Evolutionary conservation across 2,113 vertebrate genomes (phyloP).

Genomic region (Melanerpes aurifrons): DNA sequence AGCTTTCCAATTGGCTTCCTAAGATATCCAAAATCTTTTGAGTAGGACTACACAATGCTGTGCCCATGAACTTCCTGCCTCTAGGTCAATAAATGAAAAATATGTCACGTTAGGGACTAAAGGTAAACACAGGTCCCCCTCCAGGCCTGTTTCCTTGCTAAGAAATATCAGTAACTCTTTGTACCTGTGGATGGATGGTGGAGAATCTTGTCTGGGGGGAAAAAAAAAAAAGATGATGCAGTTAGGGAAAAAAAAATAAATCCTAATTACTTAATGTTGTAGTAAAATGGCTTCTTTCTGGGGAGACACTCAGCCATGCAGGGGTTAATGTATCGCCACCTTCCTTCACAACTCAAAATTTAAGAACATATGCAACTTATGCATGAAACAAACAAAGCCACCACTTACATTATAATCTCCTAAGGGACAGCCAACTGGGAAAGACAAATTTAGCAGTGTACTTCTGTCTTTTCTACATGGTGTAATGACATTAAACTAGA

Average conservation of each 20-base stretch:
- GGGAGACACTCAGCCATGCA: not conserved
- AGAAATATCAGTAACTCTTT: not conserved
- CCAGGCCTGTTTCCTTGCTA: not conserved
- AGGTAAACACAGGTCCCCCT: not conserved
- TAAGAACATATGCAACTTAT: slow-evolving; percentile 10
- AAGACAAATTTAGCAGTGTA: slow-evolving; percentile 42
- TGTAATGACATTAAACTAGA: slow-evolving; percentile 17
- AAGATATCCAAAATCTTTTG: not conserved
- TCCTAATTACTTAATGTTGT: not conserved
- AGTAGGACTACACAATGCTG: not conserved
- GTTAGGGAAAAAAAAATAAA: not conserved
- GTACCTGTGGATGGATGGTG: accelerated
- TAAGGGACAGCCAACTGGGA: slow-evolving; percentile 32
- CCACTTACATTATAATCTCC: not conserved
- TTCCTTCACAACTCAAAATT: slow-evolving; percentile 6
- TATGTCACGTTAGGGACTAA: not conserved
- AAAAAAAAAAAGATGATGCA: not conserved
- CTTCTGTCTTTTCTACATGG: slow-evolving; percentile 24
- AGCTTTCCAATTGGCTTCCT: not conserved
- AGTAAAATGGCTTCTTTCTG: not conserved
- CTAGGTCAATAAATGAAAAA: not conserved
- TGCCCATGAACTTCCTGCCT: accelerated
- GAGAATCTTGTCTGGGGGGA: not conserved
- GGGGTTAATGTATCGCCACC: not conserved
- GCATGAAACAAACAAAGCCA: slow-evolving; percentile 31